Evolutionary conservation across 2,888 invertebrate species (phyloP).

Genomic region (Lydus trimaculatus): DNA sequence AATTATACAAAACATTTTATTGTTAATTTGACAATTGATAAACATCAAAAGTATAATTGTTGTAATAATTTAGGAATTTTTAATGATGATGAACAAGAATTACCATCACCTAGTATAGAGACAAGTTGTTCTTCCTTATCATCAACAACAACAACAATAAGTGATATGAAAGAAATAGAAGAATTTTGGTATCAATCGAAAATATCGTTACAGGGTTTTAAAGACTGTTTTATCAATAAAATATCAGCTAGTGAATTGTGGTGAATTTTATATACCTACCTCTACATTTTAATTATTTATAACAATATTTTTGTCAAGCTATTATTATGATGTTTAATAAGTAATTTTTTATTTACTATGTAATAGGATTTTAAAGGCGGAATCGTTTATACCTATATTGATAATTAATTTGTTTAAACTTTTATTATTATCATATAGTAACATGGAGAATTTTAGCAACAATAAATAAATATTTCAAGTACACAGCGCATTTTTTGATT

Average conservation of each 20-base stretch:
- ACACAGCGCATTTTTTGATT: neutral
- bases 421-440: constrained; percentile 1
- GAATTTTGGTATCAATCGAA: constrained; percentile 65
- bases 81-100: constrained; percentile 38
- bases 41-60: constrained; percentile 42
- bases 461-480: neutral
- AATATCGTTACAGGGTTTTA: constrained; percentile 66
- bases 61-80: constrained; percentile 51
- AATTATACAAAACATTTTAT: constrained; percentile 47
- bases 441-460: neutral
- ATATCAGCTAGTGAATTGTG: constrained; percentile 65
- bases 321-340: neutral
- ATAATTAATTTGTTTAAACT: neutral
- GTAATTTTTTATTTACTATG: constrained; percentile 4
- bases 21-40: constrained; percentile 46
- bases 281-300: neutral
- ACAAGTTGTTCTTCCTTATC: neutral
- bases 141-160: constrained; percentile 1
- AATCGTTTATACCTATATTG: too few species aligned
- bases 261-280: constrained; percentile 43
- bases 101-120: constrained; percentile 2
- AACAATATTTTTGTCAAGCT: too few species aligned
- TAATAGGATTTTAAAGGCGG: constrained; percentile 1
- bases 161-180: constrained; percentile 30
- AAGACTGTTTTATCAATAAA: constrained; percentile 66